Percentiles rank a stretch among this genome's conserved stretches.
Evolutionary conservation across 2,888 invertebrate species (phyloP).

Genomic region (Dasysyrphus tricinctus): DNA sequence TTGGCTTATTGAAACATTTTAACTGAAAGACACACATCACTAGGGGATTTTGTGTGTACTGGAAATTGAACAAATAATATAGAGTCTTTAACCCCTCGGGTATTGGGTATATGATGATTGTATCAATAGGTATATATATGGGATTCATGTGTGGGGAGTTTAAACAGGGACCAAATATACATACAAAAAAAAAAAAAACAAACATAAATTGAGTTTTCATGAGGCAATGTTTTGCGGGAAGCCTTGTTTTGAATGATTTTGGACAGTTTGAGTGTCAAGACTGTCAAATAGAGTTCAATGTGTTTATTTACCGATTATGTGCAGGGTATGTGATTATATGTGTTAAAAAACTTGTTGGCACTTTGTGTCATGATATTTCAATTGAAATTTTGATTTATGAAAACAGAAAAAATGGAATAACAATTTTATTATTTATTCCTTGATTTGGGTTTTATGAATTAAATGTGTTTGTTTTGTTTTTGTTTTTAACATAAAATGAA

Average conservation of each 20-base stretch:
- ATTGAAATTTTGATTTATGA: conserved; percentile 42
- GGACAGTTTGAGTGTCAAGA: conserved; percentile 64
- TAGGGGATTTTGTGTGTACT: conserved; percentile 49
- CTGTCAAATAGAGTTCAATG: conserved; percentile 65
- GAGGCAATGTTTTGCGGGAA: conserved; percentile 16
- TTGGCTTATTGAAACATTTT: conserved; percentile 76
- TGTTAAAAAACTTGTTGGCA: conserved; percentile 24
- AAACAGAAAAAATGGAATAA: background rate
- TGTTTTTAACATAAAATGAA: background rate
- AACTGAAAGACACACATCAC: conserved; percentile 68
- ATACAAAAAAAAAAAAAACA: background rate
- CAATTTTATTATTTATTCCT: background rate
- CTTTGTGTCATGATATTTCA: conserved; percentile 42
- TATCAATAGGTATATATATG: conserved; percentile 31
- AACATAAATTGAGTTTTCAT: conserved; percentile 37
- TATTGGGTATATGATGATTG: conserved; percentile 25
- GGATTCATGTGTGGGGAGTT: conserved; percentile 23
- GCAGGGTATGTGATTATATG: conserved; percentile 29
- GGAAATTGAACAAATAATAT: conserved; percentile 57
- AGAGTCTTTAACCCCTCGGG: conserved; percentile 34
- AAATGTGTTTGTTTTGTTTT: background rate
- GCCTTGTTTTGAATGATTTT: conserved; percentile 64
- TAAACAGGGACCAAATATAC: conserved; percentile 9
- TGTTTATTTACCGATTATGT: conserved; percentile 45
- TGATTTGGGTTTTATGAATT: background rate